Evolutionary conservation across 64 coral and sea anemone species (phyloP).

Genomic region (Trachythela sp.): DNA sequence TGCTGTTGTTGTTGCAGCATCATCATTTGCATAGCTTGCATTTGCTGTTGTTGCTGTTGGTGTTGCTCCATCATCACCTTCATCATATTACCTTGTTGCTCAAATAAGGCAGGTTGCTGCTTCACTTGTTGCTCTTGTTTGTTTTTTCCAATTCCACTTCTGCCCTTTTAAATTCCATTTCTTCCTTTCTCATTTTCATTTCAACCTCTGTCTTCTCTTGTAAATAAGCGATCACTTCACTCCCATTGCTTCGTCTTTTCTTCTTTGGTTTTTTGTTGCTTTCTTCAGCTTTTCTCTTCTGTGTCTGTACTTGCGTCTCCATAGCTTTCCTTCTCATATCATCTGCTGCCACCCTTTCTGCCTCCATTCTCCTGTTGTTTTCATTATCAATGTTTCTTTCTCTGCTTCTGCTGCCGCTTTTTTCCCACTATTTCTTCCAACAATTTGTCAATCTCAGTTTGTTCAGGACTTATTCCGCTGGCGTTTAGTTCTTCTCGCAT

Average conservation of each 20-base stretch:
- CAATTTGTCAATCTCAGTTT: neutral
- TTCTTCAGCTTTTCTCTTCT: too few relatives aligned
- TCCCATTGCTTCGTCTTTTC: too few relatives aligned
- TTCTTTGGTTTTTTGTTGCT: too few relatives aligned
- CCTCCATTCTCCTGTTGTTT: conserved; percentile 2
- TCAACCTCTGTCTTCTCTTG: conserved; percentile 7
- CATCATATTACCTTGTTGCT: neutral
- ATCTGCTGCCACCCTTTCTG: neutral
- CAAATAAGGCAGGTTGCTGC: neutral
- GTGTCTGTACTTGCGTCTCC: too few relatives aligned
- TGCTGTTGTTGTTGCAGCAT: too few relatives aligned
- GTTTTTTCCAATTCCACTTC: conserved; percentile 1
- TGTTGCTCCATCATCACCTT: conserved; percentile 30
- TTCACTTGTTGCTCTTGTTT: conserved; percentile 15
- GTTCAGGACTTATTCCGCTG: neutral
- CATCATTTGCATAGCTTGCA: too few relatives aligned
- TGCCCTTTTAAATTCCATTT: conserved; percentile 22
- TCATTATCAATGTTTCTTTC: conserved; percentile 6
- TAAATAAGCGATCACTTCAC: conserved; percentile 4
- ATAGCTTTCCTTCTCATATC: too few relatives aligned
- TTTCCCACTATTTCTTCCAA: neutral
- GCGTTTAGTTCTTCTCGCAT: neutral
- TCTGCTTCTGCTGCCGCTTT: neutral
- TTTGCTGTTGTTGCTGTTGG: conserved; percentile 26
- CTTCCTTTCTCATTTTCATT: conserved; percentile 22